These are phyloP conservation scores for Drosophila melanogaster DNA, from an alignment of 1,140 invertebrate species.

Conservation along the genomic window DNA sequence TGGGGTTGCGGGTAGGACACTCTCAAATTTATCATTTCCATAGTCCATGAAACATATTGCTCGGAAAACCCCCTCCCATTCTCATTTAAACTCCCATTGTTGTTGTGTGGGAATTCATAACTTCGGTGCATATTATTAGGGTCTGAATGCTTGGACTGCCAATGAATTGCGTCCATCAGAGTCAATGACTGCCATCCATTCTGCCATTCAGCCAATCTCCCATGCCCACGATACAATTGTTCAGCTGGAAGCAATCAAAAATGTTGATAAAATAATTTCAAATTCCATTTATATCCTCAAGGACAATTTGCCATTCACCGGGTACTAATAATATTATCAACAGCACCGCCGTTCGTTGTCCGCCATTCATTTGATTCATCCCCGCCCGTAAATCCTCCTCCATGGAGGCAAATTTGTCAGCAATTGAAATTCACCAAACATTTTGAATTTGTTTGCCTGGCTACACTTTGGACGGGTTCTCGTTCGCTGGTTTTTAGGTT, in stretches of 20 bases:
- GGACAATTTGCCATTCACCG: constrained; percentile 82
- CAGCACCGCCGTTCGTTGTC: constrained; percentile 19
- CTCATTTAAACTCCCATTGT: constrained; percentile 3
- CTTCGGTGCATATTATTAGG: constrained; percentile 79
- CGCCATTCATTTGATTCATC: constrained; percentile 38
- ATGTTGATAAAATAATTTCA: constrained; percentile 83
- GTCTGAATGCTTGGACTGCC: constrained; percentile 50
- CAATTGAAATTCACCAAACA: constrained; percentile 83
- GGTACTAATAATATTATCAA: constrained; percentile 79
- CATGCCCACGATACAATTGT: constrained; percentile 53
- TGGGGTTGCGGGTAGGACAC: constrained; percentile 1
- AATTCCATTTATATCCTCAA: constrained; percentile 83
- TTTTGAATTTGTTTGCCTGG: constrained; percentile 81
- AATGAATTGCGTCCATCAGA: constrained; percentile 56
- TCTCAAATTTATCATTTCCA: constrained; percentile 72
- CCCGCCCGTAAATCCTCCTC: not conserved
- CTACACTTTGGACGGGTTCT: constrained; percentile 63
- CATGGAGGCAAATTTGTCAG: constrained; percentile 70
- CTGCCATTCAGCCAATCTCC: constrained; percentile 1
- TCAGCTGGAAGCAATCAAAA: constrained; percentile 82
- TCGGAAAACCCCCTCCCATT: not conserved
- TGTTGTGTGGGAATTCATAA: constrained; percentile 69
- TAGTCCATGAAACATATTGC: constrained; percentile 64
- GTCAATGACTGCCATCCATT: constrained; percentile 47
- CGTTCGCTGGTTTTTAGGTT: constrained; percentile 33